Evolutionary conservation across 1,140 invertebrate species (phyloP), one percentile per base, ranked within the genome.

Genomic region (Sesamia nonagrioides): DNA sequence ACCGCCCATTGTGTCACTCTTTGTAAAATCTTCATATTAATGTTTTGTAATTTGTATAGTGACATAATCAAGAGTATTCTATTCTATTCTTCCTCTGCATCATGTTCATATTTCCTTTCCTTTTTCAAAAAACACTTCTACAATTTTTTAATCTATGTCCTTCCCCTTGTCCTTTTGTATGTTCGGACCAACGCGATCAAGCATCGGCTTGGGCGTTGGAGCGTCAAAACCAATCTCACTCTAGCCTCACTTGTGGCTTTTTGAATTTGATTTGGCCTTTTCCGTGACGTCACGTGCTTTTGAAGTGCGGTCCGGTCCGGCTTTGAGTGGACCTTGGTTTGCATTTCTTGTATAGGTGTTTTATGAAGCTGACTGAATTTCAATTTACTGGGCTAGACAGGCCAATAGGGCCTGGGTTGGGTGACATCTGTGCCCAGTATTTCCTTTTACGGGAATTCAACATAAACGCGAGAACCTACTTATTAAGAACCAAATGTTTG

Each of bases 181-280:
- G 52, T 18, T 73, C 54, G 80, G 45, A 80, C 68, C 74, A 77
- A 76, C 75, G 56, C 71, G 77, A 82, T 86, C 83, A 80, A 84
- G 56, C 63, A 50, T 80, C 56, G 63, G 73, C 15, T 35, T 33
- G 79, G 77, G 85, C 76, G 83, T 84, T 56, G 77, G 77, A 80
- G 81, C 84, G 84, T 86, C 83, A 86, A 84, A 86, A 82, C 80
- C 83, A 84, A 86, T 87, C 85, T 84, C 82, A 82, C 72, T 83
- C 69, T 58, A 78, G 58, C 58, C 68, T 72, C 71, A 79, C 85
- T 87, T 83, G 83, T 84, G 81, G 81, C 80, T 81, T 83, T 86
- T 83, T 78, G 82, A 76, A 80, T 81, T 84, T 76, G 74, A 75
- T 75, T 79, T 75, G 61, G 60, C 78, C 72, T 79, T 74, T 80